Conservation (phyloP, 2,113 vertebrate species). For the Cranoglanis bouderius region DNA sequence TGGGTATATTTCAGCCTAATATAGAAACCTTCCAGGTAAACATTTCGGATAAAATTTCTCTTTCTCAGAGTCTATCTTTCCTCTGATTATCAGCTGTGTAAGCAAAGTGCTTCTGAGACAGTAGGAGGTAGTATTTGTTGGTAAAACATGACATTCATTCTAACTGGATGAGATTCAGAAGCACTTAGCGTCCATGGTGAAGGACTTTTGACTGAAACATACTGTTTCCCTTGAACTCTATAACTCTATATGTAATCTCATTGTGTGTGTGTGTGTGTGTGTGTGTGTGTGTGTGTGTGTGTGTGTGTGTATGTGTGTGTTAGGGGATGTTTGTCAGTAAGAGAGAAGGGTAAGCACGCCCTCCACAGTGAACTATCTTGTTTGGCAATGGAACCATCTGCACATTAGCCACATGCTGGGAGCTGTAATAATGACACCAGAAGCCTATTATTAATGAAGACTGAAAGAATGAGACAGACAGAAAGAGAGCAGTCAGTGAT, state of each 20-base stretch:
- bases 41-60: neutral
- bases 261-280: neutral
- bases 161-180: neutral
- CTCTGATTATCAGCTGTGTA: neutral
- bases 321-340: neutral
- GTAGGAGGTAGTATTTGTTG: neutral
- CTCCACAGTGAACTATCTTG: slow-evolving; percentile 51
- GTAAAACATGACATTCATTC: neutral
- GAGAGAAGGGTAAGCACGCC: neutral
- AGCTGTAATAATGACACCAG: slow-evolving; percentile 59
- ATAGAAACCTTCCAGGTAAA: neutral
- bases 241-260: neutral
- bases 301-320: neutral
- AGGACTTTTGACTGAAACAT: neutral
- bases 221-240: neutral
- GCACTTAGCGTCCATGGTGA: neutral
- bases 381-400: slow-evolving; percentile 60
- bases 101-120: neutral
- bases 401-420: slow-evolving; percentile 57
- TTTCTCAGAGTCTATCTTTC: neutral
- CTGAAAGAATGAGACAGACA: slow-evolving; percentile 39
- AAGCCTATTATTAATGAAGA: slow-evolving; percentile 66
- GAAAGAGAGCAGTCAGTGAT: slow-evolving; percentile 25
- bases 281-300: neutral
- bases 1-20: neutral